phyloP scores from a whole-genome alignment of 2,888 invertebrate species.

The Platerodrilus igneus region DNA sequence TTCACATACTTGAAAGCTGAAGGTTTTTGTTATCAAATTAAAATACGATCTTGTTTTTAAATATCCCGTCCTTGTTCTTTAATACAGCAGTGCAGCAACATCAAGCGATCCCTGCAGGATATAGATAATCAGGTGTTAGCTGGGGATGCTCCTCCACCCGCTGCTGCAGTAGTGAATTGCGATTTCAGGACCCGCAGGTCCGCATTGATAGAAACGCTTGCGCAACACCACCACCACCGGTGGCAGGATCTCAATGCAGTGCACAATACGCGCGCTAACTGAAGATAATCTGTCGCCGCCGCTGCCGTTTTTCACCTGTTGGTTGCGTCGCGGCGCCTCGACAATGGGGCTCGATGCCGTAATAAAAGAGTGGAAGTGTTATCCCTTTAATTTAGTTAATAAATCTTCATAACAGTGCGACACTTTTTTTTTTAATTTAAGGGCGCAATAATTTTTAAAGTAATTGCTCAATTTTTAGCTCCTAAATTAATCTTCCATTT shows the following conservation, averaged over 20 bases:
- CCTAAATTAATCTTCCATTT: too few species aligned
- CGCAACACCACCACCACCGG: constrained; percentile 27
- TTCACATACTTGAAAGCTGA: too few species aligned
- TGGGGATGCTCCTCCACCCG: constrained; percentile 38
- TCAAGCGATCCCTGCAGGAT: too few species aligned
- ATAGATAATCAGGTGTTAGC: constrained; percentile 30
- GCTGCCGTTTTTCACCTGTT: constrained; percentile 30
- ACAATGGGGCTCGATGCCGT: constrained; percentile 16
- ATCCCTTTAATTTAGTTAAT: too few species aligned
- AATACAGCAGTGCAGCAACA: constrained; percentile 22
- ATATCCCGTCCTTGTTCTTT: not conserved
- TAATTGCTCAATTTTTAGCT: too few species aligned
- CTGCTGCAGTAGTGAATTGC: constrained; percentile 34
- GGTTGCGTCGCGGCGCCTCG: constrained; percentile 24
- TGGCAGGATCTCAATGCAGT: constrained; percentile 29
- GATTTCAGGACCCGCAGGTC: constrained; percentile 39
- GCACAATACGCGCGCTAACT: constrained; percentile 34
- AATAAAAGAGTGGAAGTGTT: too few species aligned
- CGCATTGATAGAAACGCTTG: constrained; percentile 44
- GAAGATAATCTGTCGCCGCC: constrained; percentile 30
- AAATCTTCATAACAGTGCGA: too few species aligned
- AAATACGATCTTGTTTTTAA: too few species aligned
- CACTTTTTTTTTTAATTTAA: too few species aligned
- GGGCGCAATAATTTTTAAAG: too few species aligned
- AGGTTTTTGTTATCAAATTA: too few species aligned